These are phyloP conservation scores for Adoxophyes honmai DNA, from an alignment of 1,140 invertebrate species.

Conservation along the genomic window DNA sequence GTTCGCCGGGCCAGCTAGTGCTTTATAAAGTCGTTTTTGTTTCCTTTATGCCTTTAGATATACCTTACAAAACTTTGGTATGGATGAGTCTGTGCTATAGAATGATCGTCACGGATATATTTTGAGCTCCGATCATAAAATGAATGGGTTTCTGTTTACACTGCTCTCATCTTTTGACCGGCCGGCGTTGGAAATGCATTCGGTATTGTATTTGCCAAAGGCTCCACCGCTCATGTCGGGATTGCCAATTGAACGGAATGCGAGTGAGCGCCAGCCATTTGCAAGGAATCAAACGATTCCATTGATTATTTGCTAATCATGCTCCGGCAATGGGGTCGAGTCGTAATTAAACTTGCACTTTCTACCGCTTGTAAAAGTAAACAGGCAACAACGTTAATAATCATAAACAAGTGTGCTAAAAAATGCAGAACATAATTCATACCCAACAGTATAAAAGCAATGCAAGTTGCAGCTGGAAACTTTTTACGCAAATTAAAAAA, in stretches of 20 bases:
- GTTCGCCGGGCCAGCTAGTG: no score
- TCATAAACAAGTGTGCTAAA: no score
- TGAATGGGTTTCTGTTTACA: slow-evolving; percentile 45
- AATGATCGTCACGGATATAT: slow-evolving; percentile 15
- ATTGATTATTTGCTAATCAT: slow-evolving; percentile 38
- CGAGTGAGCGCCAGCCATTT: slow-evolving; percentile 37
- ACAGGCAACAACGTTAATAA: no score
- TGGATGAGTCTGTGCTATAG: slow-evolving; percentile 5
- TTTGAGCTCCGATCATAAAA: not conserved
- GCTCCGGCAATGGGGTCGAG: not conserved
- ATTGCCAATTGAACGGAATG: slow-evolving; percentile 59
- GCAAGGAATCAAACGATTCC: slow-evolving; percentile 38
- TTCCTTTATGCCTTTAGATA: no score
- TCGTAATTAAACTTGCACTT: not conserved
- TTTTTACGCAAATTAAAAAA: slow-evolving; percentile 37
- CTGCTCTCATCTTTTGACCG: slow-evolving; percentile 41
- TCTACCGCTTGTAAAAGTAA: no score
- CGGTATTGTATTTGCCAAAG: slow-evolving; percentile 65
- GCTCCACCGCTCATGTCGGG: slow-evolving; percentile 59
- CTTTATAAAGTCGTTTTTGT: no score
- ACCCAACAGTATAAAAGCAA: no score
- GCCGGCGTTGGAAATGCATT: slow-evolving; percentile 29
- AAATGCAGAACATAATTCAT: no score
- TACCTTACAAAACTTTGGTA: no score
- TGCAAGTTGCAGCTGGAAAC: not conserved